Base-by-base conservation (phyloP, 2,113 vertebrate species). In the Engystomops pustulosus region DNA sequence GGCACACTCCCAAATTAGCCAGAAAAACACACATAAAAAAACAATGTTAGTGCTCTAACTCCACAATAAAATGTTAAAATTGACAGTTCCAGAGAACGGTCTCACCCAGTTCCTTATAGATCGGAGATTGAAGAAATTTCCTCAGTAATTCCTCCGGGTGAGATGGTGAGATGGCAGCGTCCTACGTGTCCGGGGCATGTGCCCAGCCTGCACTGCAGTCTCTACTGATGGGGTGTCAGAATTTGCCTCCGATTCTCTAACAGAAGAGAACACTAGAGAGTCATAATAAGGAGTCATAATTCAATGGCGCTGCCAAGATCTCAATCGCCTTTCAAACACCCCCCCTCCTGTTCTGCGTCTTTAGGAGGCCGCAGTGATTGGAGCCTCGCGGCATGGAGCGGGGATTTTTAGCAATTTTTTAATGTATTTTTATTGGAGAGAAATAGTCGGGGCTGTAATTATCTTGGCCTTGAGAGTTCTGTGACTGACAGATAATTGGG, bases 301-400 rank as follows among this genome's bases (percentile, higher is more conserved):
- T 51, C 27, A 20, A 17, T 34, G 32, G 5, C n/a, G 76, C 32
- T 47, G 9, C 9, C 0, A 3, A 74, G 76, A 53, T 53, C 72
- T 58, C 25, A 49, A 80, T 79, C n/a, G n/a, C n/a, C n/a, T n/a
- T n/a, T n/a, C 77, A 62, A 7, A 17, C 25, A 60, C 44, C 71
- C 51, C 25, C 1, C 38, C 60, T n/a, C 38, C 58, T 65, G n/a
- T 45, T 62, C 60, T 34, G 17, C n/a, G n/a, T 23, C 30, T 67
- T 18, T 18, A 47, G 58, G 65, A 80, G 11, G 41, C 6, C 14
- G 25, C 10, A 2, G 23, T 45, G 36, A 51, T 67, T 32, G 4
- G 44, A 45, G 12, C 36, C 25, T 47, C 58, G 47, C 78, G 23
- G 58, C 58, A 27, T 17, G 78, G 11, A 20, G 8, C 60, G 1